Base-by-base conservation (phyloP, 1,140 invertebrate species). In the Bacillus rossius region DNA sequence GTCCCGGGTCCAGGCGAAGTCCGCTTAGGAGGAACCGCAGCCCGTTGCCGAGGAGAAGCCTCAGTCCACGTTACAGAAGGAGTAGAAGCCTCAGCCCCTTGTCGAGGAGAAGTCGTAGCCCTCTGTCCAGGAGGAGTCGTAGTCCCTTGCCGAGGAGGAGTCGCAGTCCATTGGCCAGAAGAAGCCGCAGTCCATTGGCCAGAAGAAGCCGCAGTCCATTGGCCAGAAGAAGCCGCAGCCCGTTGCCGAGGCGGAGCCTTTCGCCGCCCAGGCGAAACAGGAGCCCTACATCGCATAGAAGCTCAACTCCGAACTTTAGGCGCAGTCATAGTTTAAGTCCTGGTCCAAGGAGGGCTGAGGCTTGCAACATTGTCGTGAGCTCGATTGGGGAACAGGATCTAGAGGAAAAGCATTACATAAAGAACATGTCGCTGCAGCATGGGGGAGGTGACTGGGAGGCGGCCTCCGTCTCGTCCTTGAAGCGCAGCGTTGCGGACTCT, bases 401-500 rank as follows among this genome's bases (percentile, higher is more conserved):
- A 7, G 10, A 34, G 29, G 29, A 34, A 4, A 34, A 34, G 29
- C 29, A 4, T 34, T 34, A 34, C 29, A 10, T 10, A 34, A 34
- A 34, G 4, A 34, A 10, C 29, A 10, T 34, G 10, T 10, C 29
- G 29, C 5, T 34, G 5, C 29, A 7, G 4, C 29, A 7, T 34
- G 29, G 5, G 29, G 29, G 10, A 34, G 10, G 29, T 34, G 10
- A 34, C 29, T 51, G 17, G 20, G 16, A 51, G 8, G 8, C 49
- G 17, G 41, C 16, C 4, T 54, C 57, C n/a, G 42, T 42, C 14
- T 59, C 57, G 38, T 59, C 53, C 1, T 48, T 43, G 3, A 73
- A 75, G 56, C 63, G 69, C 1, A 75, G 73, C 52, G 67, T 77
- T 14, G 75, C 76, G 7, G 76, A 78, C 64, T 77, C 76, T 7